A percentile compares a stretch with the other conserved stretches of the same genome.
Conservation (phyloP, 2,797 vertebrate species). For the Echeneis naucrates region DNA sequence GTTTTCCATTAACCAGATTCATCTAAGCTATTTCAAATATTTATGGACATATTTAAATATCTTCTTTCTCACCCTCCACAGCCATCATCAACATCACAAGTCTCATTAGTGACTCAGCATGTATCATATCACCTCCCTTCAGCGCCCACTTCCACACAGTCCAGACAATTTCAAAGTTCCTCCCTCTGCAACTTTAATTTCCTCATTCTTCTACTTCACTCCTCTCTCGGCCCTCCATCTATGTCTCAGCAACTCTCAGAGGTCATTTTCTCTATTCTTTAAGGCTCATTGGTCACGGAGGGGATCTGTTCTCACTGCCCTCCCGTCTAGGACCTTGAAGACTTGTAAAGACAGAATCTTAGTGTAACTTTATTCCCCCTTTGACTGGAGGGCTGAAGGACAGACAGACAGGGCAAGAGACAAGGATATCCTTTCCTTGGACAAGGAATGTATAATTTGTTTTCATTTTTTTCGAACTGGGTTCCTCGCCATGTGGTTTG, state of each 20-base stretch:
- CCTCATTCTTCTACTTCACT: constrained; percentile 27
- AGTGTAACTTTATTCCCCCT: constrained; percentile 47
- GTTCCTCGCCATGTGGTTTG: constrained; percentile 10
- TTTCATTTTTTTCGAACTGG: constrained; percentile 7
- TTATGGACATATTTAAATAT: constrained; percentile 30
- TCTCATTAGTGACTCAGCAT: constrained; percentile 61
- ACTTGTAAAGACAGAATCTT: constrained; percentile 46
- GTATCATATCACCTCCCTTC: constrained; percentile 41
- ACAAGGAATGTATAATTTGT: neutral
- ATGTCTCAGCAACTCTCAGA: constrained; percentile 55
- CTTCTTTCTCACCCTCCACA: constrained; percentile 11
- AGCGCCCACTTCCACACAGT: constrained; percentile 30
- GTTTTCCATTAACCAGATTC: neutral
- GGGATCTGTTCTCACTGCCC: constrained; percentile 51
- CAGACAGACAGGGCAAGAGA: neutral
- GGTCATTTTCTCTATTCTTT: constrained; percentile 68
- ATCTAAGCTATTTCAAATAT: constrained; percentile 46
- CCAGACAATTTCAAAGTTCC: constrained; percentile 53
- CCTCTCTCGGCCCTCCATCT: constrained; percentile 31
- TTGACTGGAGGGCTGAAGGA: constrained; percentile 27
- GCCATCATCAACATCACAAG: constrained; percentile 42
- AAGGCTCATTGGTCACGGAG: constrained; percentile 65
- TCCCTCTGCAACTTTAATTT: constrained; percentile 48
- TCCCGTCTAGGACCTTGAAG: constrained; percentile 66
- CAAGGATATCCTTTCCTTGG: neutral